Base-by-base conservation (phyloP, 2,113 vertebrate genomes). In the Rhinogobius similis region DNA sequence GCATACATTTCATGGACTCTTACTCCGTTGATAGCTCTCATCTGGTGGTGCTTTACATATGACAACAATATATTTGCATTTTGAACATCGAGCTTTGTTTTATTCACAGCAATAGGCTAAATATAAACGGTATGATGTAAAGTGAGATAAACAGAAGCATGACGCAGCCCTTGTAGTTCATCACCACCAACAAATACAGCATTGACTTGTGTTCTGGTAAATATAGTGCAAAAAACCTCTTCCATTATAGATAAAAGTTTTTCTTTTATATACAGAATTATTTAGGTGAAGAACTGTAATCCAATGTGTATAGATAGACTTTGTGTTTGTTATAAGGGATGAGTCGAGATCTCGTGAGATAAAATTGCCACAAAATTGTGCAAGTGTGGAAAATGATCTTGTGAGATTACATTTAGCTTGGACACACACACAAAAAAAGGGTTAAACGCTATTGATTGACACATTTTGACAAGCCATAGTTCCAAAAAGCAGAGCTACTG, bases 51-150 rank as follows among this genome's bases (percentile, higher is more conserved):
- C 29, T 61, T 61, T 36, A 61, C 27, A 32, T 32, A 32, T 36
- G 18, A 56, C 58, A 36, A 36, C 58, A 61, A 61, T 21, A 36
- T 61, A 38, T 36, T 38, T 61, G 58, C 18, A 36, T 36, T 20
- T 61, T 32, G 16, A 32, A 32, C 18, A 16, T 38, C 20, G 8
- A 38, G 29, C 18, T 36, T 29, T 38, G 20, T n/a, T 38, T 32
- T 27, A 61, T 38, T 61, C 32, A 36, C 20, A 38, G 58, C 58
- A 36, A 68, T 75, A 77, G 86, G 83, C 65, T 67, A 80, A 62
- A 78, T 82, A 82, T 84, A 77, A 75, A 78, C 70, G 71, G 82
- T 61, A 21, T 12, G 0, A 56, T 56, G 4, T 26, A 16, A 53
- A 53, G 4, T 27, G 20, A 32, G 18, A 36, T 32, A 61, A 61